phyloP scores from a whole-genome alignment of 1,140 invertebrate species.

The Charaxes varanes region DNA sequence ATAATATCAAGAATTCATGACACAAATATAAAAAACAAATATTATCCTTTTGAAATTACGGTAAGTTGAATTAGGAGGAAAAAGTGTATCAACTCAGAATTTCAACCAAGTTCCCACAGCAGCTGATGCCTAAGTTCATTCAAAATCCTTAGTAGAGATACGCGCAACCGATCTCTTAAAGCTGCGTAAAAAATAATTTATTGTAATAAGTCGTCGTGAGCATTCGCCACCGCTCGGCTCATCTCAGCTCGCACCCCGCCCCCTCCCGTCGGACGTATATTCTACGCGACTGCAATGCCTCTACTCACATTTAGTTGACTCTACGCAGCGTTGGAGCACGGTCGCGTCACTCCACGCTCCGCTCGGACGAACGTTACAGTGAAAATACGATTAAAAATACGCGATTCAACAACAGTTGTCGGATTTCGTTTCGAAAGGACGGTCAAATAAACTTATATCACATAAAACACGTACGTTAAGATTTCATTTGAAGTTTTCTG shows the following conservation, averaged over 20 bases:
- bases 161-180: conserved; percentile 55
- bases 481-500: conserved; percentile 16
- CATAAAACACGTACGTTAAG: background rate
- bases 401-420: conserved; percentile 37
- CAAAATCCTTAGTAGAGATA: conserved; percentile 44
- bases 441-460: background rate
- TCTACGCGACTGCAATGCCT: conserved; percentile 65
- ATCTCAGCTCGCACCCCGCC: conserved; percentile 42
- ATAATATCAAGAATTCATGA: no score
- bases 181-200: conserved; percentile 69
- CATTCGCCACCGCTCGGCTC: conserved; percentile 63
- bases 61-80: no score
- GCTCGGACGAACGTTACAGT: conserved; percentile 45
- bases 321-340: conserved; percentile 56
- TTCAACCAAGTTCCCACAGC: conserved; percentile 11
- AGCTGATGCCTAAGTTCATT: conserved; percentile 46
- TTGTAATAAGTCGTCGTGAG: conserved; percentile 71
- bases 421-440: background rate
- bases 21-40: no score
- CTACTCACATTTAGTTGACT: conserved; percentile 60
- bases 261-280: conserved; percentile 45
- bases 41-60: no score
- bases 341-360: conserved; percentile 59
- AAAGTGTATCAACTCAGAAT: background rate
- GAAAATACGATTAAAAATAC: conserved; percentile 60